Base-by-base conservation (phyloP, 1,140 invertebrate genomes). In the Neotoxoptera formosana region DNA sequence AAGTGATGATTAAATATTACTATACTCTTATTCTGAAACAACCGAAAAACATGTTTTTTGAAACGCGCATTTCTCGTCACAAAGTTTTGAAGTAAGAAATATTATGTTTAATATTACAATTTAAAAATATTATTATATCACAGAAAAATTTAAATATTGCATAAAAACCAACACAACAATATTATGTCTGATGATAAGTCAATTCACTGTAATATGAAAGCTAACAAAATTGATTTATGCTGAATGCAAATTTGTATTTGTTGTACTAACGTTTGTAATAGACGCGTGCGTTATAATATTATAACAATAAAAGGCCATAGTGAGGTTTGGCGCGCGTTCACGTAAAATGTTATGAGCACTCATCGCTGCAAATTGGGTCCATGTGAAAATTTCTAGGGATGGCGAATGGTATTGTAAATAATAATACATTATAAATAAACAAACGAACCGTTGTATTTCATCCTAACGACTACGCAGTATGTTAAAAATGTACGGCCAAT, bases 401-500 rank as follows among this genome's bases (percentile, higher is more conserved):
- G 2, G 17, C 21, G 25, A 83, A 45, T 41, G 11, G 45, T 20
- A 48, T 23, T 47, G 45, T 36, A 47, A n/a, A 47, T 87, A 48
- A 87, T 87, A 45, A 86, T n/a, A 25, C 36, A 84, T 83, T 36
- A 23, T 86, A 86, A 86, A 86, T 86, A 30, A 86, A 86, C 30
- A 25, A 84, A 47, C 41, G 36, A 25, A 4, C 4, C 41, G 25
- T 25, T 86, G 83, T 47, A 34, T 45, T 84, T 84, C 23, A 84
- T 84, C 1, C 23, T 84, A 41, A 45, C 41, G 36, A 84, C 8
- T 2, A 25, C 8, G 34, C 2, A 9, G 21, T 36, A 9, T 41
- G 23, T 84, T 84, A 84, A 45, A 41, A 84, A 84, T 84, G 36
- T 84, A 84, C 36, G 41, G 41, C 9, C 23, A 84, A 45, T 17